Evolutionary conservation across 1,140 invertebrate species (phyloP).

Genomic region (Plodia interpunctella): DNA sequence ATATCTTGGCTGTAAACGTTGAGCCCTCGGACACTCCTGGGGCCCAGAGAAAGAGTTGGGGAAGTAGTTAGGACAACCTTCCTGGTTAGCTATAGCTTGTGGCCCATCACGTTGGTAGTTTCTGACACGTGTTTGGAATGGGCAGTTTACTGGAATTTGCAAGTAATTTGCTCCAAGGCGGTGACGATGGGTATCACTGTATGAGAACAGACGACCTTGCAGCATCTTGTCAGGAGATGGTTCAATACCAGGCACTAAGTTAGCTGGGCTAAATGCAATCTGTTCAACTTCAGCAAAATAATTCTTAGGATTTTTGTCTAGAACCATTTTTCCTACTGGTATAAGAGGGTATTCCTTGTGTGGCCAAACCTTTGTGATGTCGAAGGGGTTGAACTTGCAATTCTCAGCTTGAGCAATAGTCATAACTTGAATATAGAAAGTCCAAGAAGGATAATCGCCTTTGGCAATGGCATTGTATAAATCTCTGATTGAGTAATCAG

Average conservation of each 20-base stretch:
- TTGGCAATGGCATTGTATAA: slow-evolving; percentile 93
- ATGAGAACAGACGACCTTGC: slow-evolving; percentile 95
- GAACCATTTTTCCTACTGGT: slow-evolving; percentile 92
- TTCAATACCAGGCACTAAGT: slow-evolving; percentile 94
- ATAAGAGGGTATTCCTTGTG: slow-evolving; percentile 94
- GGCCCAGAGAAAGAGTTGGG: slow-evolving; percentile 97
- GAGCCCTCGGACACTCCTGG: slow-evolving; percentile 76
- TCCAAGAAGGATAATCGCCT: slow-evolving; percentile 90
- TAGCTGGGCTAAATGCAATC: slow-evolving; percentile 93
- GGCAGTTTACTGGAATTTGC: slow-evolving; percentile 97
- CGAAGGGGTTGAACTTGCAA: slow-evolving; percentile 92
- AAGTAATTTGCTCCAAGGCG: slow-evolving; percentile 95
- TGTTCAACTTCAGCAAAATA: slow-evolving; percentile 98
- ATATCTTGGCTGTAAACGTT: slow-evolving; percentile 76
- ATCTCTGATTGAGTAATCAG: slow-evolving; percentile 93
- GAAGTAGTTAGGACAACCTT: slow-evolving; percentile 94
- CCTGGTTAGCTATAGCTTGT: slow-evolving; percentile 82
- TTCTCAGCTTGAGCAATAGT: slow-evolving; percentile 84
- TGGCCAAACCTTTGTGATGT: slow-evolving; percentile 96
- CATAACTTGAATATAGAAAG: slow-evolving; percentile 88
- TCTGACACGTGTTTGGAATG: slow-evolving; percentile 80
- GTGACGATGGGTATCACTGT: slow-evolving; percentile 96
- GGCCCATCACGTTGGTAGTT: slow-evolving; percentile 95
- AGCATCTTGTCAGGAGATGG: slow-evolving; percentile 97
- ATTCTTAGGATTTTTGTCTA: slow-evolving; percentile 94